Evolutionary conservation across 2,888 invertebrate species (phyloP).

Genomic region (Cantharis lateralis): DNA sequence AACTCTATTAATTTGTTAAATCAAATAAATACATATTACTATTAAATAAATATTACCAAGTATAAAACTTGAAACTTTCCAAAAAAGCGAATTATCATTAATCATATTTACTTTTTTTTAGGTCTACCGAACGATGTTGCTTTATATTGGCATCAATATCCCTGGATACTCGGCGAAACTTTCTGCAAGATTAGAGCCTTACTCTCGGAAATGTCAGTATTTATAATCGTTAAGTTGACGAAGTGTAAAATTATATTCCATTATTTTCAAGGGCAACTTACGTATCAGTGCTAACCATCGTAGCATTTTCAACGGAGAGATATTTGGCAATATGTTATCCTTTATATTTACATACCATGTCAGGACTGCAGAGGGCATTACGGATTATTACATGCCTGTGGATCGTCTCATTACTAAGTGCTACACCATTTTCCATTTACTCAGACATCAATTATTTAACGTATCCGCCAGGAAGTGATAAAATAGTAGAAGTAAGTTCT

Average conservation of each 20-base stretch:
- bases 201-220: constrained; percentile 81
- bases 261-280: constrained; percentile 75
- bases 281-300: constrained; percentile 89
- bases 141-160: constrained; percentile 87
- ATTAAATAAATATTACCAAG: neutral
- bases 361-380: constrained; percentile 79
- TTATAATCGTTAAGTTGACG: neutral
- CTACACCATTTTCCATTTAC: constrained; percentile 76
- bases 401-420: constrained; percentile 74
- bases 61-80: neutral
- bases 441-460: constrained; percentile 75
- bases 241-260: neutral
- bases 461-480: constrained; percentile 68
- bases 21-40: no score
- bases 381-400: constrained; percentile 79
- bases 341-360: constrained; percentile 79
- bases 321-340: constrained; percentile 92
- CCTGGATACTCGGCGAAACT: constrained; percentile 77
- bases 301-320: constrained; percentile 89
- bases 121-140: constrained; percentile 86
- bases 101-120: constrained; percentile 53
- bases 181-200: constrained; percentile 84
- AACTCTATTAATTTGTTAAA: no score
- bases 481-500: constrained; percentile 31
- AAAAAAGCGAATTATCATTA: neutral